Evolutionary conservation across 2,113 vertebrate genomes (phyloP).

Genomic region (Arenaria interpres): DNA sequence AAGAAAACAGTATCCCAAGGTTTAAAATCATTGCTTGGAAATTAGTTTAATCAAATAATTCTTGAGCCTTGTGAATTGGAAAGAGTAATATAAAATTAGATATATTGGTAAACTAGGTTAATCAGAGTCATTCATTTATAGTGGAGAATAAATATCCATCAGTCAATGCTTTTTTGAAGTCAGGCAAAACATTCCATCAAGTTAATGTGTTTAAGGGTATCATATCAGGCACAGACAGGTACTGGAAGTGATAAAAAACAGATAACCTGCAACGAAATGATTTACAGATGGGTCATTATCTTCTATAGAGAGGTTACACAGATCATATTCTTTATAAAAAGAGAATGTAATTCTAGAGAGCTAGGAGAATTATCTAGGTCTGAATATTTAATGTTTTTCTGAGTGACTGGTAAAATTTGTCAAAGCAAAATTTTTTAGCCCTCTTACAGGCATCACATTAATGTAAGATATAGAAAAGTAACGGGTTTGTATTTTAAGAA

Average conservation of each 20-base stretch:
- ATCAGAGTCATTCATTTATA: constrained; percentile 46
- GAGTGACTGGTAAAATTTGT: constrained; percentile 14
- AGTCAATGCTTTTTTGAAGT: constrained; percentile 73
- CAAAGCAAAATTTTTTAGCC: not conserved
- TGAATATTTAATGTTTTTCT: constrained; percentile 35
- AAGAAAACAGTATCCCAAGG: not conserved
- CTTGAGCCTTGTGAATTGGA: constrained; percentile 3
- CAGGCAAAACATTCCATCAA: constrained; percentile 74
- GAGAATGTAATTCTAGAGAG: constrained; percentile 25
- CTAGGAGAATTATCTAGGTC: constrained; percentile 38
- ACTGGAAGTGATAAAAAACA: constrained; percentile 79
- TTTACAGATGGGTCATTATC: constrained; percentile 76
- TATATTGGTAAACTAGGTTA: constrained; percentile 39
- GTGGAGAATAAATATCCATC: constrained; percentile 60
- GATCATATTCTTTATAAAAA: constrained; percentile 61
- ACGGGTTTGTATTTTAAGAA: not conserved
- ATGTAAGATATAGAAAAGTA: not conserved
- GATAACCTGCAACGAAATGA: constrained; percentile 73
- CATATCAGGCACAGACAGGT: constrained; percentile 80
- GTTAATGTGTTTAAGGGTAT: constrained; percentile 72
- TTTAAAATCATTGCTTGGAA: constrained; percentile 28
- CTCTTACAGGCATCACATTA: not conserved
- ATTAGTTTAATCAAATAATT: constrained; percentile 20
- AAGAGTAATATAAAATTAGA: constrained; percentile 13
- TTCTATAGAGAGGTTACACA: constrained; percentile 50